Percentiles rank a stretch among this genome's conserved stretches.
These are phyloP conservation scores for Agrochola lychnidis DNA, from an alignment of 2,888 invertebrate genomes.

Conservation along the genomic window DNA sequence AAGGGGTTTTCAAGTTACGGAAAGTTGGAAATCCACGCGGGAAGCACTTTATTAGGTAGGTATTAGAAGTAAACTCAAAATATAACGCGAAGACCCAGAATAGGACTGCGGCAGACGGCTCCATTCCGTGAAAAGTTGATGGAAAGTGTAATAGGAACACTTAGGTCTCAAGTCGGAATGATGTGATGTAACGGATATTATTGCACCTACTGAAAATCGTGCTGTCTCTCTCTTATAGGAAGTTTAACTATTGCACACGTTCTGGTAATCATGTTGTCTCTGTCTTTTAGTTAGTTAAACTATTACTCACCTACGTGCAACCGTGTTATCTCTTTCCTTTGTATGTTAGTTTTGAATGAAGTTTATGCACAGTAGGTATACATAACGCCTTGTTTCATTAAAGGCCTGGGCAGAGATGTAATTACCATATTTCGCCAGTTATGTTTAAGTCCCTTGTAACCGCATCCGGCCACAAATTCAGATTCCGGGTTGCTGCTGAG, in stretches of 20 bases:
- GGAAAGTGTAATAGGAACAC: slow-evolving; percentile 73
- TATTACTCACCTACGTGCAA: not conserved
- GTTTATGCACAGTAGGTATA: not conserved
- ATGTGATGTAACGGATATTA: slow-evolving; percentile 68
- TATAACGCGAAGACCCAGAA: slow-evolving; percentile 49
- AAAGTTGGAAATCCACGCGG: not conserved
- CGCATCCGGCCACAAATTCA: too few relatives aligned
- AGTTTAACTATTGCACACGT: not conserved
- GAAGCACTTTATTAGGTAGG: too few relatives aligned
- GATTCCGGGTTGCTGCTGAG: too few relatives aligned
- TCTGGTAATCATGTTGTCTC: not conserved
- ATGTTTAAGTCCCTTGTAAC: not conserved
- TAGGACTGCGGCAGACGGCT: slow-evolving; percentile 55
- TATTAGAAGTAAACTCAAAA: slow-evolving; percentile 1
- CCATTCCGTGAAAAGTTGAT: slow-evolving; percentile 68
- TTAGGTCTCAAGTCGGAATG: slow-evolving; percentile 66
- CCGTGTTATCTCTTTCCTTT: not conserved
- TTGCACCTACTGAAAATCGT: slow-evolving; percentile 44
- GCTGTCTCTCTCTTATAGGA: slow-evolving; percentile 13
- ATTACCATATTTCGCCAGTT: not conserved
- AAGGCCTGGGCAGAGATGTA: not conserved
- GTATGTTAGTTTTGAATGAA: not conserved
- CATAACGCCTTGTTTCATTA: not conserved
- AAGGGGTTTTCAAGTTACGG: not conserved
- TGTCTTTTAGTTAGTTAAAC: slow-evolving; percentile 16